phyloP scores from a whole-genome alignment of 1,140 invertebrate genomes.

The Drosophila mauritiana region DNA sequence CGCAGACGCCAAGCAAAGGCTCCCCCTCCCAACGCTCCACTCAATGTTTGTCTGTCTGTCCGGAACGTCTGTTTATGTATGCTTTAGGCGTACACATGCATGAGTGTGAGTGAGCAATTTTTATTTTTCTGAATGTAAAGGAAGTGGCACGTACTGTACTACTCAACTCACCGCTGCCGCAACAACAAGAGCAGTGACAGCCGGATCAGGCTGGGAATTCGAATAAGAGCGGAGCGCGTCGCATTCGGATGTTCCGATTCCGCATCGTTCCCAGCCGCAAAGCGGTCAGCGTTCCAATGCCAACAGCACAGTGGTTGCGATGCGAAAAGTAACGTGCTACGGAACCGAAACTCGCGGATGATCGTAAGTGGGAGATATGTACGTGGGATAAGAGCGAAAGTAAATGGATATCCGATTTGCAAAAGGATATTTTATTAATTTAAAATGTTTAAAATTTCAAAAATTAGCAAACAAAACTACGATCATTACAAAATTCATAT shows the following conservation, averaged over 20 bases:
- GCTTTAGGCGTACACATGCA: conserved; percentile 19
- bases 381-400: conserved; percentile 28
- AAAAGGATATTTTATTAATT: too few species aligned
- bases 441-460: background rate
- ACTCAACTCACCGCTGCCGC: conserved; percentile 59
- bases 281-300: conserved; percentile 13
- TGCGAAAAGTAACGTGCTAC: conserved; percentile 23
- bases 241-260: conserved; percentile 45
- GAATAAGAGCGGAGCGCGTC: conserved; percentile 57
- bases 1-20: conserved; percentile 71
- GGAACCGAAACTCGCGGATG: conserved; percentile 28
- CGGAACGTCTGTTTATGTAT: conserved; percentile 41
- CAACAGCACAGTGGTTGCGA: conserved; percentile 51
- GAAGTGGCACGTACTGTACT: conserved; percentile 83
- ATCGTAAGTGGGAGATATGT: background rate
- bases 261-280: conserved; percentile 45
- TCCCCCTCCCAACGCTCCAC: conserved; percentile 20
- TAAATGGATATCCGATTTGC: conserved; percentile 16
- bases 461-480: background rate
- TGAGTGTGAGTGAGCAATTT: conserved; percentile 61
- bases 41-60: conserved; percentile 54
- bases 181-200: conserved; percentile 52
- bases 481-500: too few species aligned
- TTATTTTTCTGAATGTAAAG: conserved; percentile 84
- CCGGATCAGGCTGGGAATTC: conserved; percentile 57